Evolutionary conservation across 2,888 invertebrate genomes (phyloP), one percentile per base, ranked within the genome.

Genomic region (Phengaris arion): DNA sequence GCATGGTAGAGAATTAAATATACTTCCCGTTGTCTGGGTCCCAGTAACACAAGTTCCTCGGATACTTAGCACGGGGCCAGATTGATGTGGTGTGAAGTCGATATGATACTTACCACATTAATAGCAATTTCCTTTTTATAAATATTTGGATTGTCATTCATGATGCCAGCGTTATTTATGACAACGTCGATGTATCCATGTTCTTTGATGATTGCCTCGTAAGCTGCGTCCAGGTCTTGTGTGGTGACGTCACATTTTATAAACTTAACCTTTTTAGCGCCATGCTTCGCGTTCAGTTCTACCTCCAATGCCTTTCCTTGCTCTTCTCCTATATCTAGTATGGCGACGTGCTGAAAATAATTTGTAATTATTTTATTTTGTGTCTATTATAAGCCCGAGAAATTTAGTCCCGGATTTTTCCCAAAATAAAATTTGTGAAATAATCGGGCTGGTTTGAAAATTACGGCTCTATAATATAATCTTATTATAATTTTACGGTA

Each of bases 91-190:
- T 48, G 48, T 48, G 48, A 48, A 48, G n/a, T n/a, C n/a, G 10
- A 15, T 22, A 6, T 15, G 54, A 51, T 8, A 83, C 86, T 83
- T 80, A 87, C 88, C 72, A 85, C 80, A 81, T 88, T 88, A n/a
- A 87, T 79, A 8, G 81, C 82, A 54, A 88, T 85, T 78, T 81
- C 81, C 76, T 84, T 86, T 77, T 82, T 80, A 68, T 83, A 82
- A 13, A 76, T 72, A 15, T 77, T 64, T 7, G 76, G 70, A 7
- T 77, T 80, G 57, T 86, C 85, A 75, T 86, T 82, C 74, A 82
- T 82, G 13, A 84, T 79, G 2, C 85, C 87, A 55, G 87, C 88
- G 74, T 86, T 85, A 72, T 88, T 88, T 6, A 88, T 77, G 7
- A 88, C 82, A 0, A 86, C 76, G 74, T 88, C 85, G 13, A 87